Conservation (phyloP, 2,113 vertebrate genomes). For the Chionis minor region DNA sequence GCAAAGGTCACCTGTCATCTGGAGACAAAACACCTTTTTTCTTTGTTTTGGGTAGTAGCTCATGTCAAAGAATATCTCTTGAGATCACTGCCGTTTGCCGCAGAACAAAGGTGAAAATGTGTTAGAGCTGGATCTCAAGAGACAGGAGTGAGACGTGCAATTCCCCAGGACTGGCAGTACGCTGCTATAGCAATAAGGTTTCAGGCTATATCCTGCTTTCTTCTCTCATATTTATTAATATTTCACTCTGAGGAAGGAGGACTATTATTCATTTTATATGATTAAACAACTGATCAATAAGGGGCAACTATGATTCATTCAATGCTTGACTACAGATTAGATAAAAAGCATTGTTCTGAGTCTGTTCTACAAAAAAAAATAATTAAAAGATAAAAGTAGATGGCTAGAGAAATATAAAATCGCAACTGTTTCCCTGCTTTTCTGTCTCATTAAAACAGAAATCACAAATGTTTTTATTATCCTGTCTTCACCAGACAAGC, state of each 20-base stretch:
- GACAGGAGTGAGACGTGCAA: background rate
- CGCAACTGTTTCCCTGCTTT: background rate
- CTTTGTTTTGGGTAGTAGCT: background rate
- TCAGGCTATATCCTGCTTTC: background rate
- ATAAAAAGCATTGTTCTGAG: background rate
- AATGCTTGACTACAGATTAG: background rate
- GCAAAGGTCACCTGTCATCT: background rate
- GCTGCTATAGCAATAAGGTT: background rate
- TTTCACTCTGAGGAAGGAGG: background rate
- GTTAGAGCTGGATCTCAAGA: background rate
- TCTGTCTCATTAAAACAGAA: background rate
- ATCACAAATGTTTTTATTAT: background rate
- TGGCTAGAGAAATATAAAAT: background rate
- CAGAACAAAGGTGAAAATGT: background rate
- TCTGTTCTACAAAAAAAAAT: background rate
- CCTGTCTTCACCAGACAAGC: background rate
- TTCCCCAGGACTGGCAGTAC: background rate
- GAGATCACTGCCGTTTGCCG: background rate
- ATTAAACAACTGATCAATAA: background rate
- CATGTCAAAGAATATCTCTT: background rate
- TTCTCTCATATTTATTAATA: background rate
- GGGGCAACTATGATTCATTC: background rate
- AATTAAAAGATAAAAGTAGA: background rate
- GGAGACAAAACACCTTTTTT: background rate
- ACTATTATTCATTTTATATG: background rate